phyloP scores from a whole-genome alignment of 2,797 vertebrate species.

The Neomorphus geoffroyi region DNA sequence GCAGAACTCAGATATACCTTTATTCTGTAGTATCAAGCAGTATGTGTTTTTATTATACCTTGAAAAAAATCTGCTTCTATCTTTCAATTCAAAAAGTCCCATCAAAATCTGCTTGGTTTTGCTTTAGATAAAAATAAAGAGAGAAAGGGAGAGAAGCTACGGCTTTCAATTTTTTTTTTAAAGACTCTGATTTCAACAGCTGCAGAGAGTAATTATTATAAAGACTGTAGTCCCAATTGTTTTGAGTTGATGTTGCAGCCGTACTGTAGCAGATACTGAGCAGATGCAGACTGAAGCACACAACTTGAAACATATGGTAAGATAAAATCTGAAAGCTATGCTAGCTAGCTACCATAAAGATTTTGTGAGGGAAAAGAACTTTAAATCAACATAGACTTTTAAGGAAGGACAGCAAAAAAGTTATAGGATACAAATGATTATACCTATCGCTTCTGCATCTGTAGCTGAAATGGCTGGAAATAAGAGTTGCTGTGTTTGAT shows the following conservation, averaged over 20 bases:
- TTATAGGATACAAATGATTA: constrained; percentile 12
- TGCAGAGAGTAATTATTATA: constrained; percentile 65
- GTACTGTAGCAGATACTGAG: constrained; percentile 45
- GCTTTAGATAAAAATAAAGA: constrained; percentile 21
- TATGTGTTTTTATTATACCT: not conserved
- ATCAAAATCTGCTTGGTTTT: constrained; percentile 21
- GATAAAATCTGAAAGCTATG: constrained; percentile 66
- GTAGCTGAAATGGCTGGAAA: constrained; percentile 16
- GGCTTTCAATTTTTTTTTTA: constrained; percentile 36
- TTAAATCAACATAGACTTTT: constrained; percentile 53
- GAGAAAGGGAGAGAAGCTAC: not conserved
- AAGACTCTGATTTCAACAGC: constrained; percentile 57
- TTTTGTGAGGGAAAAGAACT: constrained; percentile 52
- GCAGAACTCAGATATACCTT: not conserved
- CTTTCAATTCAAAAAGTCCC: not conserved
- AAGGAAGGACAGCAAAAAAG: constrained; percentile 32
- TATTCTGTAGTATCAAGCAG: not conserved
- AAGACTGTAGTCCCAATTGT: constrained; percentile 60
- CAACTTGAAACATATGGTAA: constrained; percentile 71
- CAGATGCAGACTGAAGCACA: constrained; percentile 66
- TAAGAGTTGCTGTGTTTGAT: not conserved
- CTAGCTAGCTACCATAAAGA: constrained; percentile 54
- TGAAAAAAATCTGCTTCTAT: not conserved
- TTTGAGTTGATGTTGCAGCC: constrained; percentile 57
- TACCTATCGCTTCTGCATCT: constrained; percentile 33